Percentiles rank a stretch among this genome's conserved stretches.
These are phyloP conservation scores for Oncorhynchus keta DNA, from an alignment of 2,113 vertebrate species.

Conservation along the genomic window DNA sequence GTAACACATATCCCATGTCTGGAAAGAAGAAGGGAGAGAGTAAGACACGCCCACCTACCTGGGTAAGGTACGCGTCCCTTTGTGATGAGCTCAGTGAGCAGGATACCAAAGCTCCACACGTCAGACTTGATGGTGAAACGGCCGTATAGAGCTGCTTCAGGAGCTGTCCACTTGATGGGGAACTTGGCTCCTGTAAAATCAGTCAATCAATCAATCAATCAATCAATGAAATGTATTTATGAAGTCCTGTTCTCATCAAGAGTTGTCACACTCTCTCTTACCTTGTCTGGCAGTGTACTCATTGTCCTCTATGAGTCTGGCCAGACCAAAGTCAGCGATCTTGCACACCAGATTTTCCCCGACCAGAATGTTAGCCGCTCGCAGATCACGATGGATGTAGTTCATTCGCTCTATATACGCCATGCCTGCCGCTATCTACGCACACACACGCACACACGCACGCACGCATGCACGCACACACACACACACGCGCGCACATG, in stretches of 20 bases:
- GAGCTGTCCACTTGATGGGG: conserved; percentile 98
- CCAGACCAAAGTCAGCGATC: conserved; percentile 96
- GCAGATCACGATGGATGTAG: conserved; percentile 95
- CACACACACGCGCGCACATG: too few relatives aligned
- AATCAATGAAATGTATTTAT: background rate
- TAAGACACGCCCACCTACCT: conserved; percentile 70
- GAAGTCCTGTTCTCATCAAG: background rate
- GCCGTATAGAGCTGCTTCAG: conserved; percentile 91
- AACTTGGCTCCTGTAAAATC: conserved; percentile 88
- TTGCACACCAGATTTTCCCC: conserved; percentile 93
- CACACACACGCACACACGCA: background rate
- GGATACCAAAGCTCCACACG: conserved; percentile 96
- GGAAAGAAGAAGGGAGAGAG: background rate
- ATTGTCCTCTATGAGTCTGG: conserved; percentile 93
- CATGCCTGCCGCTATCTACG: conserved; percentile 90
- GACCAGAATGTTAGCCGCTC: conserved; percentile 96
- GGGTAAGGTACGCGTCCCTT: conserved; percentile 99
- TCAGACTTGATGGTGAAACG: conserved; percentile 97
- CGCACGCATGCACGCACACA: too few relatives aligned
- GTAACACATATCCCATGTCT: too few relatives aligned
- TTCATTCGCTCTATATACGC: conserved; percentile 98
- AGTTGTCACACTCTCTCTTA: conserved; percentile 47
- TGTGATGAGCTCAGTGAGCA: conserved; percentile 93
- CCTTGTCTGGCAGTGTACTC: conserved; percentile 97
- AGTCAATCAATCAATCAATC: background rate